phyloP scores from a whole-genome alignment of 2,113 vertebrate species.

The Theristicus caerulescens region DNA sequence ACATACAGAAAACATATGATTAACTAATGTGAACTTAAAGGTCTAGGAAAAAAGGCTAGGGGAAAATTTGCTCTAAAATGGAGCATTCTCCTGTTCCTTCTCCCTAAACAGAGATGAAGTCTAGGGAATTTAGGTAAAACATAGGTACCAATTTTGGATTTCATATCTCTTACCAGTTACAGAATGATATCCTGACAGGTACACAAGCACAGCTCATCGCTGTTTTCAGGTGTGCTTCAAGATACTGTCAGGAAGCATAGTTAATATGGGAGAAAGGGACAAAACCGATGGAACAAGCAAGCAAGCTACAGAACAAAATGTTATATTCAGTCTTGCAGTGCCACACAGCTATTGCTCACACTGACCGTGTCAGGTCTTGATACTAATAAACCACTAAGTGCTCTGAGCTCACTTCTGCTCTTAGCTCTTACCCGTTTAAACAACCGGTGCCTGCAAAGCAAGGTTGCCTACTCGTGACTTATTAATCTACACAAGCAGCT shows the following conservation, averaged over 20 bases:
- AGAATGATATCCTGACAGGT: background rate
- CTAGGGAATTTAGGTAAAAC: background rate
- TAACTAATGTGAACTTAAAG: background rate
- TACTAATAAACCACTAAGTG: background rate
- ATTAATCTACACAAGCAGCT: background rate
- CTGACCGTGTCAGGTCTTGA: rapidly evolving
- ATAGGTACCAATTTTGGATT: background rate
- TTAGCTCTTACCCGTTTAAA: too few relatives aligned
- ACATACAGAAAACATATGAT: background rate
- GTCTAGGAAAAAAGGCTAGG: background rate
- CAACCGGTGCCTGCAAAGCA: background rate
- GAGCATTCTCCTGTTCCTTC: too few relatives aligned
- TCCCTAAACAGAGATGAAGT: background rate
- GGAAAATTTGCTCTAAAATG: background rate
- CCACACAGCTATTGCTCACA: background rate
- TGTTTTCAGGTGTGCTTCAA: background rate
- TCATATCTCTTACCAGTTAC: background rate
- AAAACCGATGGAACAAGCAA: too few relatives aligned
- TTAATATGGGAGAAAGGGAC: background rate
- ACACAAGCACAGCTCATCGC: background rate
- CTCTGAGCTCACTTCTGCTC: background rate
- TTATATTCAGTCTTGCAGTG: background rate
- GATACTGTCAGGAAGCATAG: background rate
- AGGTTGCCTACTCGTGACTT: background rate
- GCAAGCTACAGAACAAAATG: background rate